Conservation (phyloP, 2,888 invertebrate species). For the Sericinus montela region DNA sequence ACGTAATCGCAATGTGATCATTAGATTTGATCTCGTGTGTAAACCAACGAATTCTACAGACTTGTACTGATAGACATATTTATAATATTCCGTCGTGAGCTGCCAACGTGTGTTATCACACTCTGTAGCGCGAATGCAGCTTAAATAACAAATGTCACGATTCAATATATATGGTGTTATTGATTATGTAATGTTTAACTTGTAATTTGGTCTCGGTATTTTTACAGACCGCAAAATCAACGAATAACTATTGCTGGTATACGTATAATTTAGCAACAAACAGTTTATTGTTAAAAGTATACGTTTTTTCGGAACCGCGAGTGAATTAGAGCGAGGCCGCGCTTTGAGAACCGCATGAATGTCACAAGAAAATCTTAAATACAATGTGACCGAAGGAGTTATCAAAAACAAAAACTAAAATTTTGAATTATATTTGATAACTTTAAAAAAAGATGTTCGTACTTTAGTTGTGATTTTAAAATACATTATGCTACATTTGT, state of each 20-base stretch:
- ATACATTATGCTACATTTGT: neutral
- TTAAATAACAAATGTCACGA: neutral
- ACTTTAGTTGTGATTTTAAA: too few relatives aligned
- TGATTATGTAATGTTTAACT: neutral
- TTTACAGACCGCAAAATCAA: too few relatives aligned
- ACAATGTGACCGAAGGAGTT: neutral
- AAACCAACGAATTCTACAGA: slow-evolving; percentile 8
- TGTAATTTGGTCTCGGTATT: too few relatives aligned
- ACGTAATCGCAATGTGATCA: slow-evolving; percentile 54
- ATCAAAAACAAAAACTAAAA: too few relatives aligned
- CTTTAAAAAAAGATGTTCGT: too few relatives aligned
- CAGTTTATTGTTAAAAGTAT: slow-evolving; percentile 19
- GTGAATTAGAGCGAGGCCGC: slow-evolving; percentile 39
- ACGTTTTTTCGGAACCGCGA: slow-evolving; percentile 26
- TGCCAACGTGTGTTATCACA: too few relatives aligned
- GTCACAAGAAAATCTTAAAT: slow-evolving; percentile 24
- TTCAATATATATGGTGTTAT: neutral
- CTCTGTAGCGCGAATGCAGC: too few relatives aligned
- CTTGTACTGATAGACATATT: slow-evolving; percentile 2
- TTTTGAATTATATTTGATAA: too few relatives aligned
- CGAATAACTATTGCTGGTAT: slow-evolving; percentile 7
- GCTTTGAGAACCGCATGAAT: slow-evolving; percentile 24
- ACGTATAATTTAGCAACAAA: neutral
- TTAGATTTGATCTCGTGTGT: slow-evolving; percentile 30
- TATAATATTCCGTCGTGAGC: too few relatives aligned